phyloP scores from a whole-genome alignment of 2,797 vertebrate species.

The Emys orbicularis region DNA sequence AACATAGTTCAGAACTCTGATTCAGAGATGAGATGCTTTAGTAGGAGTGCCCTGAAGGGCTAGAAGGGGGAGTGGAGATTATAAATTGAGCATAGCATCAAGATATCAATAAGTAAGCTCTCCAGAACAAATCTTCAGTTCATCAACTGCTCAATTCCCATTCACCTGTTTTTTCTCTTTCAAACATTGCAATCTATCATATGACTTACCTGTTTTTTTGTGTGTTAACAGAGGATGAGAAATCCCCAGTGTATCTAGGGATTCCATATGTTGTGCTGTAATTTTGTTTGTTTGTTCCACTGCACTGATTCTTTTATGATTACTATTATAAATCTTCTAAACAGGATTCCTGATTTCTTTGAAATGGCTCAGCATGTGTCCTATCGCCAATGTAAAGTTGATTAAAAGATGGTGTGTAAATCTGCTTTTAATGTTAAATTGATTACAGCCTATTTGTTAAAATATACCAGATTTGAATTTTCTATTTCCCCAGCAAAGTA shows the following conservation, averaged over 20 bases:
- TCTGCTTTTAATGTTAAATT: neutral
- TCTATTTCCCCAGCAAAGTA: neutral
- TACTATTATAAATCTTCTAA: neutral
- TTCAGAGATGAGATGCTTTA: neutral
- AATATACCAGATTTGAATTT: neutral
- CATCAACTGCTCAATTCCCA: neutral
- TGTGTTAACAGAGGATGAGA: neutral
- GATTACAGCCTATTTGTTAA: neutral
- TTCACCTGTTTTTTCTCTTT: neutral
- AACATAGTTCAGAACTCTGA: neutral
- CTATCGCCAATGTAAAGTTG: neutral
- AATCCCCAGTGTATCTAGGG: neutral
- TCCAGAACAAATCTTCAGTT: neutral
- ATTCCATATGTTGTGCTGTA: neutral
- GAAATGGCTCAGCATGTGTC: accelerated
- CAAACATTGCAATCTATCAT: neutral
- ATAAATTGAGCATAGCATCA: too few species aligned
- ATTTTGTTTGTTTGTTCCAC: neutral
- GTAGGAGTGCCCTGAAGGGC: neutral
- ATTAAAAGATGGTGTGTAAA: neutral
- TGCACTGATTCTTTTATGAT: accelerated
- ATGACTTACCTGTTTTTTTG: neutral
- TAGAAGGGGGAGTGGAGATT: neutral
- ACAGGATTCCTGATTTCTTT: neutral
- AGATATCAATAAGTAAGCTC: neutral